Percentiles rank a stretch among this genome's conserved stretches.
Evolutionary conservation across 2,113 vertebrate species (phyloP).

Genomic region (Dascyllus trimaculatus): DNA sequence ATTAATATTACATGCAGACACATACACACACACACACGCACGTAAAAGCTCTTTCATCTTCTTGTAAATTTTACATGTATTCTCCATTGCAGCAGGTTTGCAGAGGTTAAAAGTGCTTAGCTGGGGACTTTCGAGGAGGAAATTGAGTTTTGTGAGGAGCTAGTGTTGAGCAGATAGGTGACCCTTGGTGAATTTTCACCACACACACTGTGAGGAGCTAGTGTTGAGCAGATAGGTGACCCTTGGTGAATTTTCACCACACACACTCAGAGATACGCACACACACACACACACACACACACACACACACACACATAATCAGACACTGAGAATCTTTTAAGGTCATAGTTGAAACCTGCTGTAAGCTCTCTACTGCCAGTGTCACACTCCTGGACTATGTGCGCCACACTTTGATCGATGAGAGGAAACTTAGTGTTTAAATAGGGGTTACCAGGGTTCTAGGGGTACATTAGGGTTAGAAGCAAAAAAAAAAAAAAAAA

Average conservation of each 20-base stretch:
- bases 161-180: constrained; percentile 52
- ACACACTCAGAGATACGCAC: neutral
- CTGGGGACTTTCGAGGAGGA: constrained; percentile 52
- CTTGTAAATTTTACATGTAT: constrained; percentile 62
- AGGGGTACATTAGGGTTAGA: constrained; percentile 53
- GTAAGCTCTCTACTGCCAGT: constrained; percentile 60
- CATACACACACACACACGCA: constrained; percentile 8
- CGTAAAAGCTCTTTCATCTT: constrained; percentile 33
- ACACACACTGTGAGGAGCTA: constrained; percentile 16
- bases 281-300: constrained; percentile 20
- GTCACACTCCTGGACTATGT: constrained; percentile 57
- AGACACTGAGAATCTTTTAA: constrained; percentile 59
- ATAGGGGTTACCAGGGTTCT: constrained; percentile 79
- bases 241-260: constrained; percentile 44
- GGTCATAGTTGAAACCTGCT: constrained; percentile 71
- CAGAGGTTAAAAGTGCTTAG: constrained; percentile 72
- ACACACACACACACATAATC: constrained; percentile 42
- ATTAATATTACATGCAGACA: constrained; percentile 36
- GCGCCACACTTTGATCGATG: constrained; percentile 78
- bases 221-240: constrained; percentile 55
- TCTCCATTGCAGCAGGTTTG: constrained; percentile 54
- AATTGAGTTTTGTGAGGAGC: constrained; percentile 68
- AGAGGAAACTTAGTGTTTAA: constrained; percentile 71
- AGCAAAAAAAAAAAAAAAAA: constrained; percentile 65
- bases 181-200: constrained; percentile 49